These are phyloP conservation scores for Serranus cabrilla DNA, from an alignment of 2,797 vertebrate genomes.

Conservation along the genomic window DNA sequence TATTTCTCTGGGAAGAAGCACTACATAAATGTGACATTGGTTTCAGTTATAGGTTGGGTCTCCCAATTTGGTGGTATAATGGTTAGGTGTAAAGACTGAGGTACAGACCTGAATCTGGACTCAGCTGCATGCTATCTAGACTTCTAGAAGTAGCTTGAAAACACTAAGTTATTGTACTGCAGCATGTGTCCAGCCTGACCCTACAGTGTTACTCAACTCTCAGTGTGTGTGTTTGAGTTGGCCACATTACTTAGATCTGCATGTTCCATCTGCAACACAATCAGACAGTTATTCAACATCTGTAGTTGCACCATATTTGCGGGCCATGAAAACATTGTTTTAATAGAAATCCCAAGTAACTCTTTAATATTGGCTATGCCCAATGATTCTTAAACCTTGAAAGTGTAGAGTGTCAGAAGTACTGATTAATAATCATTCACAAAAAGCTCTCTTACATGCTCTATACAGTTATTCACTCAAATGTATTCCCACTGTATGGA, in stretches of 20 bases:
- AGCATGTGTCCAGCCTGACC: conserved; percentile 3
- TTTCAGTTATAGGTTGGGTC: neutral
- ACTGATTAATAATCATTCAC: neutral
- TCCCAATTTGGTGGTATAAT: neutral
- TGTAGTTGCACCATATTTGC: neutral
- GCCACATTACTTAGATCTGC: conserved; percentile 9
- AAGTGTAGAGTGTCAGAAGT: neutral
- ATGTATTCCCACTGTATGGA: neutral
- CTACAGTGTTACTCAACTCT: conserved; percentile 44
- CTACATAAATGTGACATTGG: neutral
- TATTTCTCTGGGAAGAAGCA: neutral
- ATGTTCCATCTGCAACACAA: conserved; percentile 25
- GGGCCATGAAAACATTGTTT: neutral
- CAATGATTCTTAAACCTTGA: neutral
- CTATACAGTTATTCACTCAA: neutral
- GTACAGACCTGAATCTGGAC: neutral
- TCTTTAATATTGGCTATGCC: neutral
- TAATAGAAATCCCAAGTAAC: neutral
- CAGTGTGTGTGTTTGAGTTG: conserved; percentile 50
- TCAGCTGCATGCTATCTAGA: neutral
- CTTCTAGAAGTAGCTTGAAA: neutral
- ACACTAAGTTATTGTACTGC: conserved; percentile 24
- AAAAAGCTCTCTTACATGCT: neutral
- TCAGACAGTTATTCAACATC: neutral
- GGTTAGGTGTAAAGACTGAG: neutral